Evolutionary conservation across 2,797 vertebrate species (phyloP).

Genomic region (Xiphorhynchus erythropygius): DNA sequence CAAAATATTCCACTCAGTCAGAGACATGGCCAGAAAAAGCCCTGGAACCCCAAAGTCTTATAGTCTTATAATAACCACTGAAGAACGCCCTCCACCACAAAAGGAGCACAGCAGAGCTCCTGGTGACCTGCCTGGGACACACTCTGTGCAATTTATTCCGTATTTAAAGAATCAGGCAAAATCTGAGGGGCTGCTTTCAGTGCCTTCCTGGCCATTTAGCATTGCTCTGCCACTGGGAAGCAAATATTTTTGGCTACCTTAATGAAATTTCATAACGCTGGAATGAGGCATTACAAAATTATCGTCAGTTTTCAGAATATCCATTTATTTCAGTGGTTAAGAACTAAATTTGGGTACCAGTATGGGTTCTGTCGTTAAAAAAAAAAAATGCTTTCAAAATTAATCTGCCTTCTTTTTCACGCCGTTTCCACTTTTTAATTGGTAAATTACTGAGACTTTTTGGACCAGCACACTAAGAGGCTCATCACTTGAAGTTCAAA

Average conservation of each 20-base stretch:
- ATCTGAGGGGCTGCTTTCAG: background rate
- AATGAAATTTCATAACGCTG: background rate
- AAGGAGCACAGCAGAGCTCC: slow-evolving; percentile 39
- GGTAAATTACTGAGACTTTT: background rate
- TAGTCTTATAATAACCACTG: slow-evolving; percentile 68
- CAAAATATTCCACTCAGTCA: slow-evolving; percentile 67
- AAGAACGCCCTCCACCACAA: slow-evolving; percentile 20
- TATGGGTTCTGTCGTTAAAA: background rate
- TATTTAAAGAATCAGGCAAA: background rate
- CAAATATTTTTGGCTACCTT: background rate
- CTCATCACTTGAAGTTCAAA: background rate
- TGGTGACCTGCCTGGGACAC: background rate
- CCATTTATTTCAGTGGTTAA: background rate
- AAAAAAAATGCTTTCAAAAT: background rate
- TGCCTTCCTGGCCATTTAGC: background rate
- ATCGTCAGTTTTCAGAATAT: background rate
- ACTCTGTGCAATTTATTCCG: background rate
- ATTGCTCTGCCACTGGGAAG: background rate
- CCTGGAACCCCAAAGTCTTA: slow-evolving; percentile 63
- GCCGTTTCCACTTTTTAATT: background rate
- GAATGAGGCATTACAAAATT: background rate
- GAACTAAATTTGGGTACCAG: background rate
- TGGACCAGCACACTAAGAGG: background rate
- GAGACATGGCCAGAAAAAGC: slow-evolving; percentile 70
- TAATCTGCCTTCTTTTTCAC: background rate